phyloP scores from a whole-genome alignment of 1,140 invertebrate species.

The Mya arenaria region DNA sequence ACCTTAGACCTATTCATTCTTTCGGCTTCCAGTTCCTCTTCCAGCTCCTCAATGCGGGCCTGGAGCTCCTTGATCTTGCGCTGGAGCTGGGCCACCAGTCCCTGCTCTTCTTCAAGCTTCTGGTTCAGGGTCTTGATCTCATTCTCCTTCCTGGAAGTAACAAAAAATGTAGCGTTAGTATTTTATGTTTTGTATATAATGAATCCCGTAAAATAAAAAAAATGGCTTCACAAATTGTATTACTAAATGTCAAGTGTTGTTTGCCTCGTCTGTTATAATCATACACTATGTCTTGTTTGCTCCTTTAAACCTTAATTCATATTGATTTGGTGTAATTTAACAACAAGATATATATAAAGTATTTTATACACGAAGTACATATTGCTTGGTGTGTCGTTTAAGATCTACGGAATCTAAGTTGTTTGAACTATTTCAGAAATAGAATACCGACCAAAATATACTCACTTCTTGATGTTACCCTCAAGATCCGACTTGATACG shows the following conservation, averaged over 20 bases:
- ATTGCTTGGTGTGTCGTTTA: too few species aligned
- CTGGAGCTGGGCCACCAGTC: conserved; percentile 95
- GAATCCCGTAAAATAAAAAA: too few species aligned
- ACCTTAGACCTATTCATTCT: conserved; percentile 95
- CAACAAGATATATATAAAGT: background rate
- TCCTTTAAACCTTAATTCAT: background rate
- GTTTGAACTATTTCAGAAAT: background rate
- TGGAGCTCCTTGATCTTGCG: conserved; percentile 99
- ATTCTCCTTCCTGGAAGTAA: conserved; percentile 89
- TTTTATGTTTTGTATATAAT: background rate
- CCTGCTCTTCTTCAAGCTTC: conserved; percentile 99
- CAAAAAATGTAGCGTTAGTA: background rate
- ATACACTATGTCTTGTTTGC: background rate
- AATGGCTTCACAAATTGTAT: background rate
- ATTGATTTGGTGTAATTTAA: background rate
- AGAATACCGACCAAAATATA: background rate
- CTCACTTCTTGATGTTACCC: conserved; percentile 84
- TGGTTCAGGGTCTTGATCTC: conserved; percentile 95
- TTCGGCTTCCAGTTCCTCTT: conserved; percentile 99
- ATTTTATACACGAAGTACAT: background rate
- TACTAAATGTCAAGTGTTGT: background rate
- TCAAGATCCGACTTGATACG: conserved; percentile 98
- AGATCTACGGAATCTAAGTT: background rate
- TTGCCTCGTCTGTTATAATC: background rate
- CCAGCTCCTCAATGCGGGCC: conserved; percentile 97